Conservation (phyloP, 2,113 vertebrate genomes). For the Tringa solitaria region DNA sequence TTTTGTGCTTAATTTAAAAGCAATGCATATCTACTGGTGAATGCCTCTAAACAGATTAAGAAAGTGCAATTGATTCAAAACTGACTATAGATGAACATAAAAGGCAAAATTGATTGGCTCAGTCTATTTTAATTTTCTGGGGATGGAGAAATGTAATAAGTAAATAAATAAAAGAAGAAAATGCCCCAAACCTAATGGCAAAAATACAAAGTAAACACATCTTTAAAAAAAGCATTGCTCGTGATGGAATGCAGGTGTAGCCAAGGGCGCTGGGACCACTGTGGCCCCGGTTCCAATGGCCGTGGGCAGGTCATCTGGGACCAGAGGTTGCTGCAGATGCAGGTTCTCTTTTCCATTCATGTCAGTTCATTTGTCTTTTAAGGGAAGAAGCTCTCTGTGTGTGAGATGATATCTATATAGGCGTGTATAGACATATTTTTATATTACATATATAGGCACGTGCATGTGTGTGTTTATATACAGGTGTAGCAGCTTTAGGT, state of each 20-base stretch:
- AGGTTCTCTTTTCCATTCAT: background rate
- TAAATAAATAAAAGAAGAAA: background rate
- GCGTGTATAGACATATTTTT: accelerated
- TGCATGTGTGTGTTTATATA: accelerated
- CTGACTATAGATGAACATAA: background rate
- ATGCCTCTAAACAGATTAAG: constrained; percentile 18
- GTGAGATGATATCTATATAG: accelerated
- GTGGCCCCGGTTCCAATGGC: accelerated
- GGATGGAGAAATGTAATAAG: background rate
- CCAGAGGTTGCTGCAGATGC: background rate
- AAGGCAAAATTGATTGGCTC: constrained; percentile 26
- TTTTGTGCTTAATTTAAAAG: background rate
- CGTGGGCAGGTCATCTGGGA: background rate
- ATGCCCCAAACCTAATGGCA: background rate
- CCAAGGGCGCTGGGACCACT: background rate
- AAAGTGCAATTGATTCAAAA: constrained; percentile 11
- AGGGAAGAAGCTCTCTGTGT: background rate
- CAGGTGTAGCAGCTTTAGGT: background rate
- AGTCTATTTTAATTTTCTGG: constrained; percentile 2
- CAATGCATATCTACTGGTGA: background rate
- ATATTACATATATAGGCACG: accelerated
- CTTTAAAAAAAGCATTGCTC: accelerated
- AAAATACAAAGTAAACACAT: background rate
- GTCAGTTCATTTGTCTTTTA: background rate
- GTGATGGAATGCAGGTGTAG: background rate